Base-by-base conservation (phyloP, 1,140 invertebrate species). In the Zaprionus inermis region DNA sequence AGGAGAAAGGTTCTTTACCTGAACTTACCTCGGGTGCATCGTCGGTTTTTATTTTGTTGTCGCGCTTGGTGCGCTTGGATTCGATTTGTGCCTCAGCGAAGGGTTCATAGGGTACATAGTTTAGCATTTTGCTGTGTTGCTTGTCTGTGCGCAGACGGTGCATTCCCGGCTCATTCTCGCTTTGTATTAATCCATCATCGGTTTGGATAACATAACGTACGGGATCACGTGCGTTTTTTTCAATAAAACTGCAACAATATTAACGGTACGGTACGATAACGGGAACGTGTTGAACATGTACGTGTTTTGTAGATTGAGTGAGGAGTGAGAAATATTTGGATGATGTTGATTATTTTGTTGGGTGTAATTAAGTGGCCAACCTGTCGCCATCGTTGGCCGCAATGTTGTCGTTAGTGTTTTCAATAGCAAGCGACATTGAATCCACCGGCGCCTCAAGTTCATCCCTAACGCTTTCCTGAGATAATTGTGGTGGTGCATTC, bases 11-110 rank as follows among this genome's bases (percentile, higher is more conserved):
- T 9, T 22, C 12, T 10, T 12, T 55, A 14, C 3, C 7, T 10
- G 5, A 4, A 75, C 80, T 75, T 52, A 88, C 83, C 57, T 83
- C 83, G 16, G 70, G 67, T 9, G 67, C 73, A 64, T 88, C 84
- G 14, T 88, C 73, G 3, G 56, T 64, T 51, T 64, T 61, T 16
- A 58, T 52, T 16, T 58, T 52, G 18, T 58, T 75, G 28, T 83
- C 71, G 1, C 83, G 83, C 41, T 88, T 88, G 14, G n/a, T 49
- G 11, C 83, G 72, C 5, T 52, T 79, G 18, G 41, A 59, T n/a
- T 68, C 32, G n/a, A 52, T 4, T 18, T 30, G 66, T 9, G 14
- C 2, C 18, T 66, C 41, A 32, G 60, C 66, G 11, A 38, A 24
- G 0, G 22, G 51, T 30, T 79, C 49, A 12, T 61, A 72, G 12